A percentile compares a stretch with the other conserved stretches of the same genome.
Conservation (phyloP, 2,888 invertebrate species). For the Sinotaia quadrata region DNA sequence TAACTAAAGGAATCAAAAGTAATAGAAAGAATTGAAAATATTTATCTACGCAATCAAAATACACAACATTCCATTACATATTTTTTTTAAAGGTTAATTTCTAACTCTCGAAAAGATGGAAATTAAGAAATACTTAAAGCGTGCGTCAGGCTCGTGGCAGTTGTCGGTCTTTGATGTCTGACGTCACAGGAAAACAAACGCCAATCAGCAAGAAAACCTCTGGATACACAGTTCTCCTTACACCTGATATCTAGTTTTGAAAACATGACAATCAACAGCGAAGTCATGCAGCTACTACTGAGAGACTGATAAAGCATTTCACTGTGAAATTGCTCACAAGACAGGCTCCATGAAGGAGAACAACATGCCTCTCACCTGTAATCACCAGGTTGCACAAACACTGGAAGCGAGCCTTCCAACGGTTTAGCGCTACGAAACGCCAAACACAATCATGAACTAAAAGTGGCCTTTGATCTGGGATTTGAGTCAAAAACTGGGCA, state of each 20-base stretch:
- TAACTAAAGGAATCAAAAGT: no score
- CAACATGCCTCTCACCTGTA: background rate
- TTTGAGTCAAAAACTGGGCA: no score
- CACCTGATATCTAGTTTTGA: background rate
- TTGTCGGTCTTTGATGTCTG: background rate
- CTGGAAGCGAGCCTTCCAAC: background rate
- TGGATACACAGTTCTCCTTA: background rate
- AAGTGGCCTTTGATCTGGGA: constrained; percentile 3
- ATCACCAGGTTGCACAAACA: constrained; percentile 15
- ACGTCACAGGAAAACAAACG: background rate
- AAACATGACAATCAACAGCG: constrained; percentile 7
- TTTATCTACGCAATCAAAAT: no score
- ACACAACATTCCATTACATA: no score
- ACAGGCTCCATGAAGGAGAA: no score
- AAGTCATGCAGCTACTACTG: no score
- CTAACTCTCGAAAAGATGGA: no score
- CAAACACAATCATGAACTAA: constrained; percentile 14
- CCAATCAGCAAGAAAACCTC: background rate
- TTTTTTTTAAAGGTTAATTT: no score
- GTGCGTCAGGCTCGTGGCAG: background rate
- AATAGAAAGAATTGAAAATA: no score
- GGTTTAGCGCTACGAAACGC: background rate
- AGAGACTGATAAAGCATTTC: no score
- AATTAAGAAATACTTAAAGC: no score
- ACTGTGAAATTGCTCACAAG: no score